Evolutionary conservation across 2,113 vertebrate genomes (phyloP).

Genomic region (cattle (Bos taurus)): ARS-UCD2.0 NC_037351.1:46906001-46906500

Average conservation of each 20-base stretch:
- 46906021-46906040: constrained; percentile 14
- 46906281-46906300: neutral
- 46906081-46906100: constrained; percentile 44
- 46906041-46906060: constrained; percentile 46
- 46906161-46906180: constrained; percentile 60
- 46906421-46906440: constrained; percentile 77
- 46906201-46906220: constrained; percentile 68
- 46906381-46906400: constrained; percentile 63
- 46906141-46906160: constrained; percentile 68
- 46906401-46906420: constrained; percentile 75
- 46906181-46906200: constrained; percentile 36
- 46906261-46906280: constrained; percentile 16
- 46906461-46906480: constrained; percentile 74
- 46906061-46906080: neutral
- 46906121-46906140: constrained; percentile 75
- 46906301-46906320: constrained; percentile 44
- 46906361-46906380: constrained; percentile 48
- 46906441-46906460: constrained; percentile 75
- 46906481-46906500: constrained; percentile 68
- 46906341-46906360: constrained; percentile 46
- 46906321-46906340: constrained; percentile 52
- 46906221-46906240: constrained; percentile 68
- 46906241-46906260: constrained; percentile 55
- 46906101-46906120: constrained; percentile 61
- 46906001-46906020: neutral